Evolutionary conservation across 2,888 invertebrate species (phyloP).

Genomic region (Drosophila hamatofila): DNA sequence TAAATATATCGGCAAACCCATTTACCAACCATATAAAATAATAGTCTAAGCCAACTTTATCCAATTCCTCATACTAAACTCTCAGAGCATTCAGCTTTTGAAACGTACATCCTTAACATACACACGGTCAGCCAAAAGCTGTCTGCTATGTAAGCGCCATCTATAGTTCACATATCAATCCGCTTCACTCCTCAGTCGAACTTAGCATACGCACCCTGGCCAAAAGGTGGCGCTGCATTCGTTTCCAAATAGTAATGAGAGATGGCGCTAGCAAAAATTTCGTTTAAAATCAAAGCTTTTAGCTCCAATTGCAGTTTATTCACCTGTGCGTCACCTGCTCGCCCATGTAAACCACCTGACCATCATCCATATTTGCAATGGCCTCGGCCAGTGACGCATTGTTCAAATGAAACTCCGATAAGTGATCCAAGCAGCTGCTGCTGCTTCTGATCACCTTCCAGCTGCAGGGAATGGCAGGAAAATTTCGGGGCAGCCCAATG

Average conservation of each 20-base stretch:
- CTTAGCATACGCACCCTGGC: constrained; percentile 63
- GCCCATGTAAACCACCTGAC: constrained; percentile 81
- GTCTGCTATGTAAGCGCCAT: constrained; percentile 19
- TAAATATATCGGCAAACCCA: background rate
- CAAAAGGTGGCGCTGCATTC: constrained; percentile 82
- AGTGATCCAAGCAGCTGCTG: constrained; percentile 24
- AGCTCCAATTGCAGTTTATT: constrained; percentile 1
- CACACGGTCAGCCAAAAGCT: background rate
- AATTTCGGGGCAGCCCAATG: constrained; percentile 78
- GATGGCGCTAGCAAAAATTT: constrained; percentile 64
- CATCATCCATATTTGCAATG: constrained; percentile 19
- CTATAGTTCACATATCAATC: background rate
- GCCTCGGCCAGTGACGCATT: background rate
- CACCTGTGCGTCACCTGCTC: constrained; percentile 80
- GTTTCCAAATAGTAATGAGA: constrained; percentile 82
- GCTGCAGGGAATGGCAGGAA: constrained; percentile 80
- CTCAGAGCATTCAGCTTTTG: constrained; percentile 1
- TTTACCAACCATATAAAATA: background rate
- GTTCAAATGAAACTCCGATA: background rate
- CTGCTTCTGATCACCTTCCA: constrained; percentile 60
- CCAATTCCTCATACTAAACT: background rate
- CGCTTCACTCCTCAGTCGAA: constrained; percentile 13
- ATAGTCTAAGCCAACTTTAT: background rate
- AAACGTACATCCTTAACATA: rapidly evolving
- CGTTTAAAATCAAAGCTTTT: background rate